phyloP scores from a whole-genome alignment of 2,888 invertebrate genomes.

The Drosophila niveifrons region DNA sequence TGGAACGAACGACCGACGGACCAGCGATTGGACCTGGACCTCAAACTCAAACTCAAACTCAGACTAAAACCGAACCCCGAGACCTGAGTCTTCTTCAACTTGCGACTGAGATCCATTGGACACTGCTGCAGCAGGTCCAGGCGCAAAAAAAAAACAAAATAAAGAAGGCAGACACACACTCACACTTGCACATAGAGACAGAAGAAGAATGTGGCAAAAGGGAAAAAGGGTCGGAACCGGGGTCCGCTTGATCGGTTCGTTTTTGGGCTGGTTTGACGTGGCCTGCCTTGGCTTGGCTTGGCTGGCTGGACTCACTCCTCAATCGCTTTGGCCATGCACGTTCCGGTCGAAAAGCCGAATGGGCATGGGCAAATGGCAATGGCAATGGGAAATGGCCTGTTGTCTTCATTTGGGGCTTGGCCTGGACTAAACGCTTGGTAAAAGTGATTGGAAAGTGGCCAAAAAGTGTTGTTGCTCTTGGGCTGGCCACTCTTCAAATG shows the following conservation, averaged over 20 bases:
- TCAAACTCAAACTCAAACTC: conserved; percentile 53
- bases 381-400: conserved; percentile 58
- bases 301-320: conserved; percentile 42
- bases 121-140: conserved; percentile 54
- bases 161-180: conserved; percentile 44
- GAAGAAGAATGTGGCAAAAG: conserved; percentile 57
- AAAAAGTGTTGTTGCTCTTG: conserved; percentile 28
- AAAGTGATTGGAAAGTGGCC: conserved; percentile 56
- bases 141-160: conserved; percentile 44
- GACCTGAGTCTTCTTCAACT: neutral
- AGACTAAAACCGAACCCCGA: conserved; percentile 43
- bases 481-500: conserved; percentile 18
- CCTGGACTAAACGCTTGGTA: conserved; percentile 41
- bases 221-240: conserved; percentile 39
- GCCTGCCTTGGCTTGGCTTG: conserved; percentile 22
- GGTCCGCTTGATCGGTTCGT: conserved; percentile 39
- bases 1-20: conserved; percentile 78
- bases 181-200: conserved; percentile 8
- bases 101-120: conserved; percentile 39
- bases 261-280: conserved; percentile 50
- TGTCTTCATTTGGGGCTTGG: conserved; percentile 62
- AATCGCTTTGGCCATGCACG: conserved; percentile 65
- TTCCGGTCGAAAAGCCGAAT: conserved; percentile 28
- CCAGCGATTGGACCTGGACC: conserved; percentile 65
- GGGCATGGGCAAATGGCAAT: conserved; percentile 30